Percentiles rank a stretch among this genome's conserved stretches.
Conservation (phyloP, 1,140 invertebrate genomes). For the Drosophila athabasca region DNA sequence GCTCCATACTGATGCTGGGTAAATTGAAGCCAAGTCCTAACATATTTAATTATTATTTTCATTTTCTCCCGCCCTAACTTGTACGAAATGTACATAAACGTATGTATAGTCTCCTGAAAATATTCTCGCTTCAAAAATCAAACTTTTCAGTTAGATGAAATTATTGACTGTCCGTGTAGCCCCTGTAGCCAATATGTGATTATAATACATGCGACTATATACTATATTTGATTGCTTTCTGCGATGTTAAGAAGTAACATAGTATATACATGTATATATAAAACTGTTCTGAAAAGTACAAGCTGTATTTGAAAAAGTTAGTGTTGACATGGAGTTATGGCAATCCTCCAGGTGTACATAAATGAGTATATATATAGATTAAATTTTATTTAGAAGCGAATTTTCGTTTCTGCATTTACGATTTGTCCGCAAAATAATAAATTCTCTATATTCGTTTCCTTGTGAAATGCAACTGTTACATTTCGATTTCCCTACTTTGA, state of each 20-base stretch:
- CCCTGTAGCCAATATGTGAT: constrained; percentile 66
- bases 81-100: neutral
- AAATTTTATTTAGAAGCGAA: constrained; percentile 3
- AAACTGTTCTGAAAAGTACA: constrained; percentile 36
- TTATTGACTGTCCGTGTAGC: constrained; percentile 44
- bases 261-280: constrained; percentile 29
- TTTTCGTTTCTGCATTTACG: constrained; percentile 19
- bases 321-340: constrained; percentile 5
- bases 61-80: too few relatives aligned
- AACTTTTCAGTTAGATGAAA: constrained; percentile 21
- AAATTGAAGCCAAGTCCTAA: neutral
- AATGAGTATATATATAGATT: constrained; percentile 9
- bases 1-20: neutral
- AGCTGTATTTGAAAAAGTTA: constrained; percentile 13
- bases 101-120: constrained; percentile 6
- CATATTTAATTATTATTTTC: too few relatives aligned
- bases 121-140: neutral
- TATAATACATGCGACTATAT: constrained; percentile 35
- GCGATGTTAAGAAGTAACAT: constrained; percentile 21
- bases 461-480: constrained; percentile 47
- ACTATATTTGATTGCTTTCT: constrained; percentile 45
- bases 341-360: constrained; percentile 34
- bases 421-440: constrained; percentile 51
- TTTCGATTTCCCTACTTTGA: constrained; percentile 29
- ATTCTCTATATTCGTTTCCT: constrained; percentile 54